Conservation (phyloP, 2,888 invertebrate genomes). For the Machimus atricapillus region DNA sequence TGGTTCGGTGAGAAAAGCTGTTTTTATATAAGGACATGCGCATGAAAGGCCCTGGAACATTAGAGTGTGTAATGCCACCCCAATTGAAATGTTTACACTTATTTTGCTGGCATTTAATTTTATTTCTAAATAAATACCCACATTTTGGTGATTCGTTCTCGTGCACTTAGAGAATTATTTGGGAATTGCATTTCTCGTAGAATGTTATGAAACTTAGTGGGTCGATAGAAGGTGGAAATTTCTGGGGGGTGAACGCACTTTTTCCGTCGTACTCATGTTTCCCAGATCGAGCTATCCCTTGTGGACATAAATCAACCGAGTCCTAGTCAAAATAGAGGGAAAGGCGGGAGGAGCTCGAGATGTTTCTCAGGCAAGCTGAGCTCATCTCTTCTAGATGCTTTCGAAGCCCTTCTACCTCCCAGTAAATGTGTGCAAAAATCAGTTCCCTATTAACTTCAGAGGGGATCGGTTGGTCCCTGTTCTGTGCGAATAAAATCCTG, state of each 20-base stretch:
- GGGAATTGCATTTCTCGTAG: neutral
- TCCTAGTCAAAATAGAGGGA: neutral
- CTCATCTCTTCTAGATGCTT: slow-evolving; percentile 11
- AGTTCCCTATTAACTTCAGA: slow-evolving; percentile 42
- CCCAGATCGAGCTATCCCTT: neutral
- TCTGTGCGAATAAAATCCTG: neutral
- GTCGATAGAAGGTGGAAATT: neutral
- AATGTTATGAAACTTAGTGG: neutral
- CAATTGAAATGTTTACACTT: neutral
- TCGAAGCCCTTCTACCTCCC: slow-evolving; percentile 32
- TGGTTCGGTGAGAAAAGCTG: slow-evolving; percentile 1
- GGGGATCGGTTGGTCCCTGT: neutral
- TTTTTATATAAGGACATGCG: slow-evolving; percentile 18
- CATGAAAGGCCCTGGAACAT: neutral
- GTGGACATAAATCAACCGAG: neutral
- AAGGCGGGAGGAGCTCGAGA: neutral
- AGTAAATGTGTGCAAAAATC: slow-evolving; percentile 45
- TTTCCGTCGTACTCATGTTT: neutral
- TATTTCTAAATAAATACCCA: neutral
- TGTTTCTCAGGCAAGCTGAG: slow-evolving; percentile 5
- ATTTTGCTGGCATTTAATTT: neutral
- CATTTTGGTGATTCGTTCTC: neutral
- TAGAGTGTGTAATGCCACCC: neutral
- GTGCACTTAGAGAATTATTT: neutral
- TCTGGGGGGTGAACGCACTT: neutral